phyloP scores from a whole-genome alignment of 1,140 invertebrate species.

The Whitmania pigra region DNA sequence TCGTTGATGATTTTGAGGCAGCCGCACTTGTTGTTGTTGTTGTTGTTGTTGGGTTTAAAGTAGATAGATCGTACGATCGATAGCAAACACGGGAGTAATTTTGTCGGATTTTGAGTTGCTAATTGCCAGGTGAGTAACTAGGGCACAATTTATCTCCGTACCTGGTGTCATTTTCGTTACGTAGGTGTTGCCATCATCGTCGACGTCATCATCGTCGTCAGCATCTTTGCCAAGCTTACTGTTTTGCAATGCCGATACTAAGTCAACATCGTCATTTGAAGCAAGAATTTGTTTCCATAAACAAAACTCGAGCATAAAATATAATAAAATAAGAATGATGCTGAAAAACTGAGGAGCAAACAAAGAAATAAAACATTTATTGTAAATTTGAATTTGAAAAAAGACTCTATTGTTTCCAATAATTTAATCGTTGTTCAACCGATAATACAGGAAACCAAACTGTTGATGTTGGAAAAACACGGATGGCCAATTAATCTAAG shows the following conservation, averaged over 20 bases:
- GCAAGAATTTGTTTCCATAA: background rate
- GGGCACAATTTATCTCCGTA: background rate
- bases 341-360: too few species aligned
- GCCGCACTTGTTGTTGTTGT: background rate
- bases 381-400: background rate
- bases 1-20: too few species aligned
- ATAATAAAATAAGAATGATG: too few species aligned
- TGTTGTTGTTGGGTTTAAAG: background rate
- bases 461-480: too few species aligned
- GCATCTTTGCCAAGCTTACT: background rate
- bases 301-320: too few species aligned
- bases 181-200: background rate
- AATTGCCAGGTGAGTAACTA: too few species aligned
- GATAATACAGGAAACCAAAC: too few species aligned
- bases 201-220: constrained; percentile 2
- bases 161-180: background rate
- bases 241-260: background rate
- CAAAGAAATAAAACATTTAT: background rate
- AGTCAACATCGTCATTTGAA: background rate
- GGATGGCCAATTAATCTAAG: too few species aligned
- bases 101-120: too few species aligned
- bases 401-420: background rate
- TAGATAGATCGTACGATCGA: background rate
- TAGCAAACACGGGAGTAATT: background rate
- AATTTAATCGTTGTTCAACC: too few species aligned